Conservation (phyloP, 2,888 invertebrate genomes). For the Mythimna pallens region DNA sequence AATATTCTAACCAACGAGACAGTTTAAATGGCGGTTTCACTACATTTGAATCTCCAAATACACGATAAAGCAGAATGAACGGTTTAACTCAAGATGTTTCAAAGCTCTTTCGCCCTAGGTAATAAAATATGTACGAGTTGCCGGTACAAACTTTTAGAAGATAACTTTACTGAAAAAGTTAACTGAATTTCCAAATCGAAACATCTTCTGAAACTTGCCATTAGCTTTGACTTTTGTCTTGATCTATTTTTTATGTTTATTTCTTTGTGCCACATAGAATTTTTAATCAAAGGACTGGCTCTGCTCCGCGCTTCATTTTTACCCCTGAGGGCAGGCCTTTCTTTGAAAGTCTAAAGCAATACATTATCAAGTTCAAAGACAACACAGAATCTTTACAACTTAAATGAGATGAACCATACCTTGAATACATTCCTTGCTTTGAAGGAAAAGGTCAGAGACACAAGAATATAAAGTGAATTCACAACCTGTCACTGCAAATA, state of each 20-base stretch:
- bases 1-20: slow-evolving; percentile 21
- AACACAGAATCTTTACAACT: slow-evolving; percentile 2
- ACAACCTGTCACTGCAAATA: slow-evolving; percentile 1
- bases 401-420: background rate
- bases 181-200: slow-evolving; percentile 36
- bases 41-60: slow-evolving; percentile 15
- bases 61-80: slow-evolving; percentile 30
- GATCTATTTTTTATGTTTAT: background rate
- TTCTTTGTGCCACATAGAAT: slow-evolving; percentile 37
- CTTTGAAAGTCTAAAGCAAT: background rate
- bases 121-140: slow-evolving; percentile 38
- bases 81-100: slow-evolving; percentile 22
- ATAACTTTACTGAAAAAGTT: slow-evolving; percentile 34
- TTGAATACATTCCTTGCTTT: background rate
- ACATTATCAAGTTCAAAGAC: slow-evolving; percentile 2
- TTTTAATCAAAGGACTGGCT: slow-evolving; percentile 5
- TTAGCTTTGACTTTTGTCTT: slow-evolving; percentile 21
- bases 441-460: background rate
- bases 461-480: background rate
- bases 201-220: slow-evolving; percentile 25
- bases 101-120: slow-evolving; percentile 16
- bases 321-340: background rate
- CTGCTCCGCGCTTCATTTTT: background rate
- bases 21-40: slow-evolving; percentile 1
- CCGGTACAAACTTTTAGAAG: slow-evolving; percentile 21